Conservation (phyloP, 2,797 vertebrate species). For the Danio aesculapii region DNA sequence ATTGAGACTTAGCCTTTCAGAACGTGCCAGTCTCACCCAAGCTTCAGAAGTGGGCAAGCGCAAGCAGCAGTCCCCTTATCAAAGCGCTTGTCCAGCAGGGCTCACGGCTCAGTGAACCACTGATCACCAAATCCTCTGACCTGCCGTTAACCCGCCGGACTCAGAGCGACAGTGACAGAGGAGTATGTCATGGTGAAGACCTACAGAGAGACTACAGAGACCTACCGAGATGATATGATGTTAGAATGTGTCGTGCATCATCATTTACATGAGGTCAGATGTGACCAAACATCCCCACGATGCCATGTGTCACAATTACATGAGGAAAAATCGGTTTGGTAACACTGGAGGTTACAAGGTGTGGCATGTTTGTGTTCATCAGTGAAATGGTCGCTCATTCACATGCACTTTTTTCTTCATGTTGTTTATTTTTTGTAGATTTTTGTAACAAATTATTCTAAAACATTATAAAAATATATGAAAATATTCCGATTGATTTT, state of each 20-base stretch:
- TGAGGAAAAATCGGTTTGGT: neutral
- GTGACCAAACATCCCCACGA: neutral
- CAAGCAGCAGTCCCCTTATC: slow-evolving; percentile 77
- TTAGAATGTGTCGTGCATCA: slow-evolving; percentile 29
- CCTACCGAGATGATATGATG: slow-evolving; percentile 19
- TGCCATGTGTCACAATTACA: neutral
- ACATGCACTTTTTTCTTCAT: too few relatives aligned
- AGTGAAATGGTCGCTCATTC: too few relatives aligned
- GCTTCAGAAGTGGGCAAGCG: slow-evolving; percentile 60
- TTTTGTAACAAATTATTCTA: too few relatives aligned
- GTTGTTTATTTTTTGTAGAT: too few relatives aligned
- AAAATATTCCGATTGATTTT: too few relatives aligned
- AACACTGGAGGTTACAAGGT: neutral
- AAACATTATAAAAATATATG: too few relatives aligned
- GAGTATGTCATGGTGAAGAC: slow-evolving; percentile 58
- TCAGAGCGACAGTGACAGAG: slow-evolving; percentile 77
- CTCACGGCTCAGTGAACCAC: slow-evolving; percentile 59
- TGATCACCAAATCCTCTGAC: slow-evolving; percentile 71
- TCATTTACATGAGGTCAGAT: slow-evolving; percentile 11
- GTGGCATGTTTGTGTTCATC: slow-evolving; percentile 8
- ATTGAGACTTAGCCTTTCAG: slow-evolving; percentile 76
- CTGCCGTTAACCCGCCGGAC: slow-evolving; percentile 72
- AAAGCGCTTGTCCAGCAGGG: slow-evolving; percentile 74
- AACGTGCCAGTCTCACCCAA: slow-evolving; percentile 64
- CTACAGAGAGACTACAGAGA: slow-evolving; percentile 38